These are phyloP conservation scores for Metopolophium dirhodum DNA, from an alignment of 1,140 invertebrate species.

Conservation along the genomic window DNA sequence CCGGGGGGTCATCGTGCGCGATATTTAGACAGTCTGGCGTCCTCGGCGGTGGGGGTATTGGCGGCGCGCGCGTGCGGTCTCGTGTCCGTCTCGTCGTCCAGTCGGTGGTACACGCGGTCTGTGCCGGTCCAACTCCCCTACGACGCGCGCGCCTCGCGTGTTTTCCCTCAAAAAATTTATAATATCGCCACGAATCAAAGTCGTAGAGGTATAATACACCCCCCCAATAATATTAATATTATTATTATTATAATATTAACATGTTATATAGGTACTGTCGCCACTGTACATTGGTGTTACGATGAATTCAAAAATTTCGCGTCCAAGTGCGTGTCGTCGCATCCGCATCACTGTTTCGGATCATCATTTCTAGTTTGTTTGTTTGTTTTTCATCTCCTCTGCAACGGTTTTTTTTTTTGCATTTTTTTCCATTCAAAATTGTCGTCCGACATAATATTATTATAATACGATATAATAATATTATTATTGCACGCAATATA, in stretches of 20 bases:
- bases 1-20: constrained; percentile 21
- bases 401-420: background rate
- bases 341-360: background rate
- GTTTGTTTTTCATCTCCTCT: background rate
- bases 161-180: background rate
- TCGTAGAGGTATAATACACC: too few relatives aligned
- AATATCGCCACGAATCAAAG: background rate
- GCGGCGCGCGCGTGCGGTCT: constrained; percentile 45
- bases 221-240: too few relatives aligned
- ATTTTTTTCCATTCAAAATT: background rate
- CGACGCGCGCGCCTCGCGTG: constrained; percentile 6
- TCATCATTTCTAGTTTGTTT: background rate
- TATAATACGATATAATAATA: background rate
- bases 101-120: constrained; percentile 57
- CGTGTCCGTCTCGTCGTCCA: constrained; percentile 30
- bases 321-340: background rate
- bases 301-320: background rate
- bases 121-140: constrained; percentile 54
- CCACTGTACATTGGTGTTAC: background rate
- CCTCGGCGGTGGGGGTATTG: constrained; percentile 25
- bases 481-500: too few relatives aligned
- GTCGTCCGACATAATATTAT: background rate
- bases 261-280: background rate
- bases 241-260: background rate
- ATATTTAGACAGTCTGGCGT: constrained; percentile 55